Evolutionary conservation across 2,113 vertebrate genomes (phyloP).

Genomic region (Rutilus rutilus): DNA sequence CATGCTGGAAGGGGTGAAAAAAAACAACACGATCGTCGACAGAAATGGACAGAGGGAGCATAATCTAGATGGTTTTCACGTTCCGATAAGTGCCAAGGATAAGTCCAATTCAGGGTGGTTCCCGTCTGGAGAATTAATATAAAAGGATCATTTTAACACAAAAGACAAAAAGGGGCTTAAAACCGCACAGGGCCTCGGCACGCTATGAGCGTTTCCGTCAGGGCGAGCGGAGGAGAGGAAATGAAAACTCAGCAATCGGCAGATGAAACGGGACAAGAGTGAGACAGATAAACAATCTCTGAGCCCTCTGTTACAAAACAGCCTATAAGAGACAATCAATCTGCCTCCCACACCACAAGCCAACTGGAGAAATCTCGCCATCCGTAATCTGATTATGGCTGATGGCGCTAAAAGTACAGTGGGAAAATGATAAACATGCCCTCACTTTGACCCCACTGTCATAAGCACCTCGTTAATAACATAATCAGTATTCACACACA

Average conservation of each 20-base stretch:
- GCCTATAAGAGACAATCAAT: constrained; percentile 35
- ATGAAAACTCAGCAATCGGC: constrained; percentile 30
- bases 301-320: constrained; percentile 36
- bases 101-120: constrained; percentile 61
- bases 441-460: constrained; percentile 56
- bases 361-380: constrained; percentile 5
- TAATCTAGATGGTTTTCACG: constrained; percentile 45
- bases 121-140: constrained; percentile 66
- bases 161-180: constrained; percentile 61
- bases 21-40: background rate
- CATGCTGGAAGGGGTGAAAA: constrained; percentile 14
- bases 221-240: background rate
- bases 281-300: constrained; percentile 33
- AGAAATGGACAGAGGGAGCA: constrained; percentile 27
- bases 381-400: constrained; percentile 33
- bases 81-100: constrained; percentile 53
- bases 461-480: constrained; percentile 54
- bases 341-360: constrained; percentile 31
- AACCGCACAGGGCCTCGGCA: constrained; percentile 59
- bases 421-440: constrained; percentile 13
- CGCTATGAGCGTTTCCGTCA: background rate
- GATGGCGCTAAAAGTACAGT: constrained; percentile 6
- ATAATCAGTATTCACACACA: constrained; percentile 56
- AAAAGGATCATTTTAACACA: constrained; percentile 61
- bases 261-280: constrained; percentile 34